Base-by-base conservation (phyloP, 2,888 invertebrate species). In the Anorthoa munda region DNA sequence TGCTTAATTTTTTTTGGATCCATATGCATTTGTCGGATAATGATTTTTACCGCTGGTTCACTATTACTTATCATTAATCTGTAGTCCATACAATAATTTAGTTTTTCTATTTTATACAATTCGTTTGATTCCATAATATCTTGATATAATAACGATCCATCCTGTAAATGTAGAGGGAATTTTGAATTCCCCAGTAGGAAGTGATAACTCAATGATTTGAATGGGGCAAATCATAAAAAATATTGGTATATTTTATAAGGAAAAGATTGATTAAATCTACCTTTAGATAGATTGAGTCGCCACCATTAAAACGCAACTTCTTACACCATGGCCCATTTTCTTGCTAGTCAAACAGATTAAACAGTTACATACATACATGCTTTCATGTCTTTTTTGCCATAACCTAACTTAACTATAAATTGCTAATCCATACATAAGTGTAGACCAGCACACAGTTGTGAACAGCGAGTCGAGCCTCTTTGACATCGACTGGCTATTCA, bases 61-160 rank as follows among this genome's bases (percentile, higher is more conserved):
- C 1, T 26, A 0, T 7, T 0, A 15, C 0, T 12, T 46, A 0
- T 0, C 7, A 9, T 11, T 18, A 71, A 1, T 26, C 21, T 46
- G 45, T 55, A 55, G 2, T 70, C 70, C 18, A 72, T 46, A 55
- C 70, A 70, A 72, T 72, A 70, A 31, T 11, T 1, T 1, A 72
- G 46, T 51, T 21, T 72, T 2, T 21, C 2, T 7, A 70, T 46
- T 18, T 11, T 3, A 0, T 2, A 0, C 26, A 39, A 39, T 9
- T 18, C n/a, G 18, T 46, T 53, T 5, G 53, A 18, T 7, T 0
- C 45, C 15, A 0, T 0, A 9, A 2, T 11, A 5, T 21, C 26
- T 70, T 21, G 26, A 72, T 21, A 18, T 26, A 2, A 1, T 18
- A 70, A 5, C 1, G 72, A 12, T 18, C 70, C 70, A 46, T 72